These are phyloP conservation scores for Eristalinus aeneus DNA, from an alignment of 2,888 invertebrate genomes.

Conservation along the genomic window DNA sequence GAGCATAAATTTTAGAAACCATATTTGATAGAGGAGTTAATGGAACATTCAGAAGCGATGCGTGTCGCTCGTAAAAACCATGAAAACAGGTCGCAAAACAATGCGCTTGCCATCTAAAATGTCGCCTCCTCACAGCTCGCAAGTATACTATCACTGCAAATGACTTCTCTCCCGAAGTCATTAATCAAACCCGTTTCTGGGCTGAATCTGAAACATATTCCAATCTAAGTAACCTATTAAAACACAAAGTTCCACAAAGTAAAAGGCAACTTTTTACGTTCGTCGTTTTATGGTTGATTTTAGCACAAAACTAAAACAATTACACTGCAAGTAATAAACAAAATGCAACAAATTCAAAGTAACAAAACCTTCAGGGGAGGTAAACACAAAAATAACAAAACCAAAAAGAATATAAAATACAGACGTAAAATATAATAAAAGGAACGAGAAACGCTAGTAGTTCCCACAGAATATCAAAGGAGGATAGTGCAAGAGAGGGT, in stretches of 20 bases:
- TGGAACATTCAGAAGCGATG: background rate
- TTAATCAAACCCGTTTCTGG: conserved; percentile 22
- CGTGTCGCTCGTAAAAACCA: background rate
- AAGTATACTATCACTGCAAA: background rate
- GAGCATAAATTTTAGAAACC: background rate
- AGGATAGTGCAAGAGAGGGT: background rate
- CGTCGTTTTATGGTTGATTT: conserved; percentile 56
- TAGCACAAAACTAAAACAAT: conserved; percentile 66
- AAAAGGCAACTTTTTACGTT: conserved; percentile 48
- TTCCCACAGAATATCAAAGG: conserved; percentile 18
- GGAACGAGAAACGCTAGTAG: conserved; percentile 29
- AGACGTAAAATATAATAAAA: conserved; percentile 37
- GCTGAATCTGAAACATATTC: conserved; percentile 7
- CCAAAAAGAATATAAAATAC: conserved; percentile 1
- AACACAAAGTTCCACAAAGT: conserved; percentile 52
- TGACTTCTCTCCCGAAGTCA: background rate
- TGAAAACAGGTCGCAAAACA: background rate
- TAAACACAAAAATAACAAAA: conserved; percentile 20
- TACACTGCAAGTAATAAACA: conserved; percentile 68
- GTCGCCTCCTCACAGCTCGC: background rate
- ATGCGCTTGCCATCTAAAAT: background rate
- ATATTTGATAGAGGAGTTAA: background rate
- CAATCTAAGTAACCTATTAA: conserved; percentile 36
- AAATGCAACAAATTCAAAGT: conserved; percentile 70
- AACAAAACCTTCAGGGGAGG: conserved; percentile 45